These are phyloP conservation scores for Hipposideros armiger DNA, from an alignment of 2,113 vertebrate species.

Conservation along the genomic window DNA sequence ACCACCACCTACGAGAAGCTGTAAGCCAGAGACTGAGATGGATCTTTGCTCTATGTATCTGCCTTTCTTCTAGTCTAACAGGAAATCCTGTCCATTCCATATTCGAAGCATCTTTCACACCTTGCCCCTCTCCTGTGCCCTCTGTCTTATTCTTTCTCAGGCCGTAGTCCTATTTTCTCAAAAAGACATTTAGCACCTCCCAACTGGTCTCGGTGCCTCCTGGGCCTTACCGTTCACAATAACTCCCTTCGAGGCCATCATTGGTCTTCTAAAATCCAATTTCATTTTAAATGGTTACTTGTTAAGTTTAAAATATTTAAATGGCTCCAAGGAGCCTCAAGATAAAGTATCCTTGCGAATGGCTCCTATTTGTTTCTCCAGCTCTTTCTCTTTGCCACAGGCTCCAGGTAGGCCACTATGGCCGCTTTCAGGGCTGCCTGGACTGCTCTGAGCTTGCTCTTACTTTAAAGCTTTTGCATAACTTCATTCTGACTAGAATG, in stretches of 20 bases:
- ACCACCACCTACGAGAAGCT: background rate
- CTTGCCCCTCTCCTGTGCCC: background rate
- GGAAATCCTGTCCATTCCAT: background rate
- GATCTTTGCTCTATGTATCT: background rate
- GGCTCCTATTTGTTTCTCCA: background rate
- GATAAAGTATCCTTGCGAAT: background rate
- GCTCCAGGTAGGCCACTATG: background rate
- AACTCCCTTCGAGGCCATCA: background rate
- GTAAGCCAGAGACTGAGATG: background rate
- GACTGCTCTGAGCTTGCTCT: background rate
- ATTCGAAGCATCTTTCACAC: background rate
- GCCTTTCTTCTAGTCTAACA: background rate
- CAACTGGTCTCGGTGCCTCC: background rate
- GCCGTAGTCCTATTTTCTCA: background rate
- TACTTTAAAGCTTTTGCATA: background rate
- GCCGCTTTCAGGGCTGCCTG: background rate
- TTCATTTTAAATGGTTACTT: conserved; percentile 20
- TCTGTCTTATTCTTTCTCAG: background rate
- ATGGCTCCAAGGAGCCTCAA: background rate
- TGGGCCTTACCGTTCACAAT: background rate
- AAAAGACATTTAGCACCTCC: background rate
- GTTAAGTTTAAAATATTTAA: background rate
- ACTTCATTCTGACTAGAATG: background rate
- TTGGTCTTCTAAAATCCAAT: background rate
- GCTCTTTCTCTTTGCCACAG: background rate